Percentiles rank a stretch among this genome's conserved stretches.
Evolutionary conservation across 2,113 vertebrate genomes (phyloP).

Genomic region (Hemibagrus wyckioides): DNA sequence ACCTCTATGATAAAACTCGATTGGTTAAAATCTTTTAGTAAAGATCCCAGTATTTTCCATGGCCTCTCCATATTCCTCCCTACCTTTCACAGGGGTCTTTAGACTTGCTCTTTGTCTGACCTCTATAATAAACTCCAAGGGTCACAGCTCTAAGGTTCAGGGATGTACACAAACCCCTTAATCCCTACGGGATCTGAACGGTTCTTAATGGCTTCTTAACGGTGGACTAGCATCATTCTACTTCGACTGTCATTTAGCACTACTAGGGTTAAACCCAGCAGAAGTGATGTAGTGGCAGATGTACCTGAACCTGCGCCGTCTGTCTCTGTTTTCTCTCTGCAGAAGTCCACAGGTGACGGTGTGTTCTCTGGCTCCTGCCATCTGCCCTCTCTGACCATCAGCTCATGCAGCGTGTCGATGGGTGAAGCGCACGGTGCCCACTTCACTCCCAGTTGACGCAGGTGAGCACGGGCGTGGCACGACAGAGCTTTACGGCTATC

Average conservation of each 20-base stretch:
- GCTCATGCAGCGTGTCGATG: constrained; percentile 84
- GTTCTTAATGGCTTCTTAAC: no score
- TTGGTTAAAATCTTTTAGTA: not conserved
- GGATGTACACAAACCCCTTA: no score
- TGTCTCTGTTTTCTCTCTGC: constrained; percentile 61
- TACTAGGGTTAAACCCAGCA: not conserved
- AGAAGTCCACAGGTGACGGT: constrained; percentile 62
- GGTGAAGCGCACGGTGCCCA: constrained; percentile 87
- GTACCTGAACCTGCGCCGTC: constrained; percentile 55
- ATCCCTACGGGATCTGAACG: no score
- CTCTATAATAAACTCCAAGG: no score
- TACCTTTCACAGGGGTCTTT: no score
- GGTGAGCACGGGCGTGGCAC: constrained; percentile 87
- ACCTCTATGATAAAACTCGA: no score
- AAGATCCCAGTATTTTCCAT: not conserved
- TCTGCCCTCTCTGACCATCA: constrained; percentile 79
- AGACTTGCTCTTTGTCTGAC: not conserved
- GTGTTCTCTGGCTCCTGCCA: constrained; percentile 72
- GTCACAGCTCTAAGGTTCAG: no score
- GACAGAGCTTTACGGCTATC: constrained; percentile 92
- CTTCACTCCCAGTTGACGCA: constrained; percentile 86
- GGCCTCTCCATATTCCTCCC: no score
- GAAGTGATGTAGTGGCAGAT: not conserved
- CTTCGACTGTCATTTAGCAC: not conserved
- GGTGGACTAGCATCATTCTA: no score